Percentiles rank a stretch among this genome's conserved stretches.
phyloP scores from a whole-genome alignment of 2,797 vertebrate species.

The Fistularia tabacaria region DNA sequence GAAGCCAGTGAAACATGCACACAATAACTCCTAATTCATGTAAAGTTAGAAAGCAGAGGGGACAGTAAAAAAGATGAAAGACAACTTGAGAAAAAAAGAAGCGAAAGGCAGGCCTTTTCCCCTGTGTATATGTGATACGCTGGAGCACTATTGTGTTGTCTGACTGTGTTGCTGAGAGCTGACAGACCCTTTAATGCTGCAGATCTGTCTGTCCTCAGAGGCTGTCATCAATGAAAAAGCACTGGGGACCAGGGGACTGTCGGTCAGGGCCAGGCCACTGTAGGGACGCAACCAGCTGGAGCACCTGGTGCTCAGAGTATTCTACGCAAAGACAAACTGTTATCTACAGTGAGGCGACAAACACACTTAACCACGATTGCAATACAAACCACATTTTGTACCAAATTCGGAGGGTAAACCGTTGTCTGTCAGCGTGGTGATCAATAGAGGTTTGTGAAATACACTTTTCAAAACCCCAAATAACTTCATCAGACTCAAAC shows the following conservation, averaged over 20 bases:
- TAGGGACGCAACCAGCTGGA: slow-evolving; percentile 41
- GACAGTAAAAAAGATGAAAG: slow-evolving; percentile 9
- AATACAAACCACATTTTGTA: too few relatives aligned
- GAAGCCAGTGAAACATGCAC: slow-evolving; percentile 28
- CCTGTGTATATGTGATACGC: slow-evolving; percentile 33
- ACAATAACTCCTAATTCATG: slow-evolving; percentile 1
- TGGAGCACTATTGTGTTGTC: slow-evolving; percentile 46
- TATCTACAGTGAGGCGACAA: background rate
- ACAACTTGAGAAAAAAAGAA: slow-evolving; percentile 24
- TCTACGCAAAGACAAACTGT: background rate
- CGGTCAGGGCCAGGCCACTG: slow-evolving; percentile 33
- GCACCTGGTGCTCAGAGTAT: background rate
- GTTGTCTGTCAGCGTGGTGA: too few relatives aligned
- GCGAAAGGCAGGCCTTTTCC: slow-evolving; percentile 37
- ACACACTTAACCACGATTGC: too few relatives aligned
- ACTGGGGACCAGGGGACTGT: slow-evolving; percentile 30
- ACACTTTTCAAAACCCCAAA: background rate
- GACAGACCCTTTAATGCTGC: slow-evolving; percentile 41
- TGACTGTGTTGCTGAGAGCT: slow-evolving; percentile 24
- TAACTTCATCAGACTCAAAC: background rate
- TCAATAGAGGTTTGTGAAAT: too few relatives aligned
- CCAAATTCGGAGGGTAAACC: too few relatives aligned
- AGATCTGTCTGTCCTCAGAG: slow-evolving; percentile 32
- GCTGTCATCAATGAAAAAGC: slow-evolving; percentile 41
- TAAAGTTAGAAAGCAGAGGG: background rate